Evolutionary conservation across 2,797 vertebrate genomes (phyloP).

Genomic region (Momotus momota): DNA sequence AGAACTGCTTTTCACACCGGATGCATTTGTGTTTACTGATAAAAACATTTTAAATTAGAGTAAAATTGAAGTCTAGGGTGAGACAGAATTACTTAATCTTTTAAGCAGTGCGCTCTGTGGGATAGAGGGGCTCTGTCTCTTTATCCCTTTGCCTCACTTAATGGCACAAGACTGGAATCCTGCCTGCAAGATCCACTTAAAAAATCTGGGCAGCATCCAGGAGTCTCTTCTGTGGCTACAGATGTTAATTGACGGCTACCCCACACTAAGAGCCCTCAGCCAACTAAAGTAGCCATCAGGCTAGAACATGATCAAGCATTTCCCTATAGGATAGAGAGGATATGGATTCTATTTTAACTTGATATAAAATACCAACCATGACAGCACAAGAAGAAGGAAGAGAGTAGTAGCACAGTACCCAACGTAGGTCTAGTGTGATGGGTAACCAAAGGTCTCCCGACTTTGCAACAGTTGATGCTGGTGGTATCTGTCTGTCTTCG

Average conservation of each 20-base stretch:
- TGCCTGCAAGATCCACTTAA: conserved; percentile 44
- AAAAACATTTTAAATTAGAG: not conserved
- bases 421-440: rapidly evolving
- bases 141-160: conserved; percentile 53
- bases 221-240: not conserved
- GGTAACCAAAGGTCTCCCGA: not conserved
- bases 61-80: conserved; percentile 31
- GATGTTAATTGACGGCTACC: not conserved
- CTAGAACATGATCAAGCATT: not conserved
- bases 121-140: conserved; percentile 7
- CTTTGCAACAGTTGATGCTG: not conserved
- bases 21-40: conserved; percentile 27
- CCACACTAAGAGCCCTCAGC: not conserved
- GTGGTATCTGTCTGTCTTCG: rapidly evolving
- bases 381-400: not conserved
- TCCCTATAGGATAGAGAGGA: not conserved
- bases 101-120: conserved; percentile 24
- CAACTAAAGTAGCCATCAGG: not conserved
- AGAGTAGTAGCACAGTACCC: not conserved
- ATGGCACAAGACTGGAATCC: conserved; percentile 29
- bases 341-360: not conserved
- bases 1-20: not conserved
- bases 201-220: conserved; percentile 34
- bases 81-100: conserved; percentile 57
- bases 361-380: not conserved